phyloP scores from a whole-genome alignment of 2,797 vertebrate genomes.

The Muscicapa comitata region DNA sequence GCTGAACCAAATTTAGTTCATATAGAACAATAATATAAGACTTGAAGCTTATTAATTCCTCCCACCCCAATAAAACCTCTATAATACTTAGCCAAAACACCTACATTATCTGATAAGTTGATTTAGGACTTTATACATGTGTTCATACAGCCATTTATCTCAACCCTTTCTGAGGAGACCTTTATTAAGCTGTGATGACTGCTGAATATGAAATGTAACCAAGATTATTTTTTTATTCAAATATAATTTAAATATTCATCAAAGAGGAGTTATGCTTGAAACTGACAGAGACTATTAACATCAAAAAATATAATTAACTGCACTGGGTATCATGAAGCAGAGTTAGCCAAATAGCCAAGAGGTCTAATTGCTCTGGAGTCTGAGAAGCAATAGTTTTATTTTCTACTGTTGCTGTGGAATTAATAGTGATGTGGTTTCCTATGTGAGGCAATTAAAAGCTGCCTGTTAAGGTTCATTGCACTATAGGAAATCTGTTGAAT shows the following conservation, averaged over 20 bases:
- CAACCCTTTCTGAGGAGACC: constrained; percentile 68
- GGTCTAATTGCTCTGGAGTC: constrained; percentile 79
- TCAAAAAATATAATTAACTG: constrained; percentile 85
- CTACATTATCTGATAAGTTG: constrained; percentile 64
- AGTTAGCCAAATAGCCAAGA: constrained; percentile 82
- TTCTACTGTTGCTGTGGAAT: constrained; percentile 75
- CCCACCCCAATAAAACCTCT: constrained; percentile 20
- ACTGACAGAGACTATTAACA: constrained; percentile 84
- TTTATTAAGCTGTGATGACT: constrained; percentile 81
- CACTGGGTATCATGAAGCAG: constrained; percentile 79
- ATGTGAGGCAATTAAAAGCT: constrained; percentile 76
- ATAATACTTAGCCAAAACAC: constrained; percentile 43
- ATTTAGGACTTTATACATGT: constrained; percentile 67
- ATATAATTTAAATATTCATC: constrained; percentile 88
- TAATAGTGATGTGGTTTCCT: constrained; percentile 80
- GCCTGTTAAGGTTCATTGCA: constrained; percentile 76
- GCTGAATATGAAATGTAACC: constrained; percentile 82
- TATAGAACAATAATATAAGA: constrained; percentile 19
- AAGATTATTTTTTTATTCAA: constrained; percentile 86
- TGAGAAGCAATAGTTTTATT: constrained; percentile 78
- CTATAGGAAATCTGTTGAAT: constrained; percentile 76
- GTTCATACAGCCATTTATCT: constrained; percentile 73
- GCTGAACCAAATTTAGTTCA: neutral
- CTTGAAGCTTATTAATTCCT: constrained; percentile 12
- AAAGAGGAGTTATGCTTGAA: constrained; percentile 81